Percentiles rank a stretch among this genome's conserved stretches.
Conservation (phyloP, 2,113 vertebrate genomes). For the Sylvia atricapilla region DNA sequence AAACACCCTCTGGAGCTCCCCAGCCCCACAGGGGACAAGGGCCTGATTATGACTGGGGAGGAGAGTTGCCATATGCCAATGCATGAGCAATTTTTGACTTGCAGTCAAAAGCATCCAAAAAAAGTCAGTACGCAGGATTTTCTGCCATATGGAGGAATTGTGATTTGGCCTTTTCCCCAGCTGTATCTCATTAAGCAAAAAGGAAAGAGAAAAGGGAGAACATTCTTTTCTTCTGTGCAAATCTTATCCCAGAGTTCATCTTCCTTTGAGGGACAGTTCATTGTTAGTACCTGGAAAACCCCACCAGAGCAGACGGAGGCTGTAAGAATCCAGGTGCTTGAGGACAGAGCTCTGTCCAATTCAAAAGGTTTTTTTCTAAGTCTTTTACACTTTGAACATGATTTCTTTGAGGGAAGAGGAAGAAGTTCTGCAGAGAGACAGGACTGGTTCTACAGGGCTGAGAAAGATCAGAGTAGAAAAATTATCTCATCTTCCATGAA, state of each 20-base stretch:
- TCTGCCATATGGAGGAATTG: constrained; percentile 4
- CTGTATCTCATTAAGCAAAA: background rate
- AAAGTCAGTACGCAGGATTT: background rate
- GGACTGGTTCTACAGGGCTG: background rate
- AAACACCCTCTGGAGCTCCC: background rate
- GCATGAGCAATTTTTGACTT: background rate
- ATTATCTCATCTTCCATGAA: background rate
- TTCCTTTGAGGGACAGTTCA: background rate
- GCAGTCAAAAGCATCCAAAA: background rate
- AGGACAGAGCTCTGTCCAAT: background rate
- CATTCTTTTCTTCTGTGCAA: background rate
- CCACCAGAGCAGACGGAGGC: background rate
- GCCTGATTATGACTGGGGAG: background rate
- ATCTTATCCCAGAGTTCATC: background rate
- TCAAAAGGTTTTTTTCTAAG: background rate
- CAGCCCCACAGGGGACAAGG: background rate
- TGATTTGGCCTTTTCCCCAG: constrained; percentile 15
- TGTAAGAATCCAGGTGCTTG: background rate
- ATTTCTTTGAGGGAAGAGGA: background rate
- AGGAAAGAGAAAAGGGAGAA: background rate
- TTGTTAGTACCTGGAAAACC: background rate
- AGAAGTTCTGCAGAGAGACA: background rate
- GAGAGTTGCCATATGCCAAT: background rate
- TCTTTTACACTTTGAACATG: background rate
- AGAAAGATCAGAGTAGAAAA: background rate